Evolutionary conservation across 2,797 vertebrate species (phyloP).

Genomic region (Phrynocephalus forsythii): DNA sequence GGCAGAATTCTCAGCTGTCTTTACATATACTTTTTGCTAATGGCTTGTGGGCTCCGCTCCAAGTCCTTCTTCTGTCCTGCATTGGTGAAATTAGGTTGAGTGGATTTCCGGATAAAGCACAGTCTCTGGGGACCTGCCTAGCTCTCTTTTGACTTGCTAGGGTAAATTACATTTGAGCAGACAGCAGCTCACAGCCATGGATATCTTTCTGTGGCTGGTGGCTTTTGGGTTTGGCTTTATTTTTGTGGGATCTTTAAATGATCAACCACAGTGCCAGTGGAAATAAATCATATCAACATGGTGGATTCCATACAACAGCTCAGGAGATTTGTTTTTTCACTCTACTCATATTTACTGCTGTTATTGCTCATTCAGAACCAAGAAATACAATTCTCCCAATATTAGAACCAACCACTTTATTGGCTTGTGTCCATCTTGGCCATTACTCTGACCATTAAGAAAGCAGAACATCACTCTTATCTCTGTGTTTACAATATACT

Average conservation of each 20-base stretch:
- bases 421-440: constrained; percentile 29
- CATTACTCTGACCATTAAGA: not conserved
- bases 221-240: constrained; percentile 63
- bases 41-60: constrained; percentile 76
- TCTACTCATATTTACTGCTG: constrained; percentile 61
- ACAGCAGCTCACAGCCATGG: constrained; percentile 74
- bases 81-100: constrained; percentile 85
- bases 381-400: constrained; percentile 35
- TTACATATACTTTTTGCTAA: constrained; percentile 68
- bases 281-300: constrained; percentile 58
- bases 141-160: constrained; percentile 78
- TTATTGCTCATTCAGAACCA: constrained; percentile 47
- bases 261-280: constrained; percentile 55
- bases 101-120: constrained; percentile 82
- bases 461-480: not conserved
- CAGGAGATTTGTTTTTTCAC: constrained; percentile 47
- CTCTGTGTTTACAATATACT: not conserved
- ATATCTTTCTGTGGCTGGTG: constrained; percentile 69
- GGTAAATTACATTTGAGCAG: constrained; percentile 82
- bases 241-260: constrained; percentile 71
- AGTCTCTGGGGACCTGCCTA: constrained; percentile 81
- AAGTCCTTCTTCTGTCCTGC: constrained; percentile 77
- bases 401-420: constrained; percentile 28
- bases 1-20: constrained; percentile 75
- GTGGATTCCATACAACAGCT: constrained; percentile 46